Evolutionary conservation across 2,797 vertebrate species (phyloP).

Genomic region (Cephalopachus bancanus): DNA sequence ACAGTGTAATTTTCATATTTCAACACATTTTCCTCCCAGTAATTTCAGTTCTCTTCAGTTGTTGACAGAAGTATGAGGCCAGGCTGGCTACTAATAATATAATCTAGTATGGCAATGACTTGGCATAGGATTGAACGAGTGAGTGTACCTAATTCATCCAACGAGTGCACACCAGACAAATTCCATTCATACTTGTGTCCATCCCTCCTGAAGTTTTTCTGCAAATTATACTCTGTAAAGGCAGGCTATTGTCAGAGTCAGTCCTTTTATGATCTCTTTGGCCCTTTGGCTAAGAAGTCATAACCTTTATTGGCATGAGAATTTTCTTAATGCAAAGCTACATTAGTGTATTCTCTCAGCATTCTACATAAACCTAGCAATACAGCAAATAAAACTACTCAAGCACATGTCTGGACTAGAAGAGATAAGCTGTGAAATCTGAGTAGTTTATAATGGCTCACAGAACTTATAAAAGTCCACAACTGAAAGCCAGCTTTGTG

Average conservation of each 20-base stretch:
- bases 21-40: background rate
- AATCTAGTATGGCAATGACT: background rate
- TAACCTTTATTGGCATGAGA: background rate
- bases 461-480: background rate
- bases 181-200: background rate
- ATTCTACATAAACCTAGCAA: background rate
- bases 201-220: background rate
- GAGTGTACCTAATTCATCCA: background rate
- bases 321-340: background rate
- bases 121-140: background rate
- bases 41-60: background rate
- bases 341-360: background rate
- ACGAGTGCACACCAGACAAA: background rate
- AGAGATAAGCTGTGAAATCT: background rate
- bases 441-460: background rate
- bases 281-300: background rate
- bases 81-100: background rate
- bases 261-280: background rate
- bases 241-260: background rate
- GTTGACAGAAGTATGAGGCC: slow-evolving; percentile 16
- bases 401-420: background rate
- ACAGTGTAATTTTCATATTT: background rate
- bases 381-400: background rate
- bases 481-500: slow-evolving; percentile 27
- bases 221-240: background rate